Evolutionary conservation across 2,888 invertebrate species (phyloP).

Genomic region (Drosophila nigricruria): DNA sequence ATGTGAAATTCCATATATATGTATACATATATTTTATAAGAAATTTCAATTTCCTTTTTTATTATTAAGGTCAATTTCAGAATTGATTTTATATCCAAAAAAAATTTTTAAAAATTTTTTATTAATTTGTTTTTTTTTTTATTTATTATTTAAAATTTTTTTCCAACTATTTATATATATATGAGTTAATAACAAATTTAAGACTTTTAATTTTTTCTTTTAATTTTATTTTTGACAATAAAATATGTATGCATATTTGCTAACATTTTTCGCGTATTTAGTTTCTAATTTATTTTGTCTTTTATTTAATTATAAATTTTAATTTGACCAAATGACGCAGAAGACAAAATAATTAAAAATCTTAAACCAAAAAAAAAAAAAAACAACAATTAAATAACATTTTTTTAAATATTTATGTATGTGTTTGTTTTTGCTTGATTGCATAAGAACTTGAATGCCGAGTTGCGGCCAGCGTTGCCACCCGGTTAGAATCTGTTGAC

Average conservation of each 20-base stretch:
- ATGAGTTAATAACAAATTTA: too few relatives aligned
- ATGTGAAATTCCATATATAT: too few relatives aligned
- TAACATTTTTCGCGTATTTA: background rate
- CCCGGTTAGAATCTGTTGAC: background rate
- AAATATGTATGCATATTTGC: too few relatives aligned
- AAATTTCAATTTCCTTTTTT: too few relatives aligned
- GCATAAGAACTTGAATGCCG: background rate
- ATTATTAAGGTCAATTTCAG: too few relatives aligned
- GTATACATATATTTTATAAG: too few relatives aligned
- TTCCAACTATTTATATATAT: too few relatives aligned
- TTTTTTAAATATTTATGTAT: background rate
- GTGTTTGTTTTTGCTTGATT: background rate
- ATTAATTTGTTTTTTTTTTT: too few relatives aligned
- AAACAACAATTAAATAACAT: background rate
- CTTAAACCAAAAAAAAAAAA: background rate
- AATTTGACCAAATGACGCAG: slow-evolving; percentile 3
- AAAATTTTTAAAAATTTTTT: too few relatives aligned
- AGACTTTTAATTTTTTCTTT: too few relatives aligned
- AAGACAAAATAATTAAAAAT: slow-evolving; percentile 2
- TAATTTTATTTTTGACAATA: background rate
- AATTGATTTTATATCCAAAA: too few relatives aligned
- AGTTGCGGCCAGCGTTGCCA: background rate
- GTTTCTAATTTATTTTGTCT: background rate
- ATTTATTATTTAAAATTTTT: too few relatives aligned
- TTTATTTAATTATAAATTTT: background rate